phyloP scores from a whole-genome alignment of 1,140 invertebrate species.

The Pentalonia nigronervosa region DNA sequence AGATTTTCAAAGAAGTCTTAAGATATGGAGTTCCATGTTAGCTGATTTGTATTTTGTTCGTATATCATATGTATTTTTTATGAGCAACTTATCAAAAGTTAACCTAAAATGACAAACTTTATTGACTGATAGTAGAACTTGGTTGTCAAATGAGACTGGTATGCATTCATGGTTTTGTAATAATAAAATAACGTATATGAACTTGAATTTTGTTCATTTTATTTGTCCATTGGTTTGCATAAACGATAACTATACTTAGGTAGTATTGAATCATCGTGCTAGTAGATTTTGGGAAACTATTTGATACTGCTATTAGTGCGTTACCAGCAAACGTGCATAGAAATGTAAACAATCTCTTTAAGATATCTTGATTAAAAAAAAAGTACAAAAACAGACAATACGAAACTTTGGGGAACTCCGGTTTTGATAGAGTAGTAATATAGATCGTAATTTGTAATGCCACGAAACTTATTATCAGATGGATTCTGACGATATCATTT shows the following conservation, averaged over 20 bases:
- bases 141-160: neutral
- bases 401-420: too few species aligned
- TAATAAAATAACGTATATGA: too few species aligned
- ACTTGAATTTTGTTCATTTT: neutral
- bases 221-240: neutral
- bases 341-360: neutral
- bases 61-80: neutral
- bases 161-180: too few species aligned
- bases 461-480: neutral
- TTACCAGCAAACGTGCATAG: neutral
- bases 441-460: neutral
- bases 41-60: neutral
- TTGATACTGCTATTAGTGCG: neutral
- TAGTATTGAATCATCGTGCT: neutral
- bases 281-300: neutral
- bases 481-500: too few species aligned
- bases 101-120: neutral
- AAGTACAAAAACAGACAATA: neutral
- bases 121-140: neutral
- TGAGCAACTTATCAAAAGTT: neutral
- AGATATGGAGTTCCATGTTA: too few species aligned
- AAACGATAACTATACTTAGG: neutral
- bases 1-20: neutral
- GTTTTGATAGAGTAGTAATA: neutral
- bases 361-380: neutral